Evolutionary conservation across 2,888 invertebrate species (phyloP), one percentile per base, ranked within the genome.

Genomic region (Arenicola marina): DNA sequence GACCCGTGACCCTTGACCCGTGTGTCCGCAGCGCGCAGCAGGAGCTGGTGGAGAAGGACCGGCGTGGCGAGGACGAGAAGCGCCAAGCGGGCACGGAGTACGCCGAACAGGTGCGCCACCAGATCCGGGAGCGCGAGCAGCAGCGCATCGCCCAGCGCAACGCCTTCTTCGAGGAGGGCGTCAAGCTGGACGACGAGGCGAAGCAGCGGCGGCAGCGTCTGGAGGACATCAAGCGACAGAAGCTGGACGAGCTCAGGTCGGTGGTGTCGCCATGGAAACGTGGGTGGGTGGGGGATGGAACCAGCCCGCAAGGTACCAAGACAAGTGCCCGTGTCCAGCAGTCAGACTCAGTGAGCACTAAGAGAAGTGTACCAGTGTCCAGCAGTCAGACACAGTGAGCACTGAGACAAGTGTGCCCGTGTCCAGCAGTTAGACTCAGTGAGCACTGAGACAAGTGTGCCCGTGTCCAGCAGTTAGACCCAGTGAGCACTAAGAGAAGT

Each of bases 161-260:
- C 58, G 73, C 75, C 18, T 84, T 83, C 78, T 84, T 84, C 62
- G 80, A 83, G 68, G 84, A 84, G 70, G 84, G 83, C 18, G 76
- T 79, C 2, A 77, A 78, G 61, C 67, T 82, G 59, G 80, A 80
- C 57, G 81, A 82, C 67, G 83, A 84, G 69, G 81, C 82, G 0
- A 66, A 76, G 53, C 69, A 69, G 51, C 71, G 83, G 53, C 62
- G 80, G 48, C 65, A 70, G 51, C 78, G 78, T 66, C 71, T 84
- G 34, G 83, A 84, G 48, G 81, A 80, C 38, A 76, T 83, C 4
- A 84, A 84, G 72, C 73, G 68, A 63, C 80, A 80, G 76, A 84
- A 84, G 68, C 70, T 84, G 38, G 69, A 76, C 55, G 78, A 80
- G 66, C 74, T 84, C 29, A 82, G 78, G 83, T 83, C 56, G 53